Evolutionary conservation across 2,888 invertebrate genomes (phyloP), one percentile per base, ranked within the genome.

Genomic region (Criorhina ranunculi): DNA sequence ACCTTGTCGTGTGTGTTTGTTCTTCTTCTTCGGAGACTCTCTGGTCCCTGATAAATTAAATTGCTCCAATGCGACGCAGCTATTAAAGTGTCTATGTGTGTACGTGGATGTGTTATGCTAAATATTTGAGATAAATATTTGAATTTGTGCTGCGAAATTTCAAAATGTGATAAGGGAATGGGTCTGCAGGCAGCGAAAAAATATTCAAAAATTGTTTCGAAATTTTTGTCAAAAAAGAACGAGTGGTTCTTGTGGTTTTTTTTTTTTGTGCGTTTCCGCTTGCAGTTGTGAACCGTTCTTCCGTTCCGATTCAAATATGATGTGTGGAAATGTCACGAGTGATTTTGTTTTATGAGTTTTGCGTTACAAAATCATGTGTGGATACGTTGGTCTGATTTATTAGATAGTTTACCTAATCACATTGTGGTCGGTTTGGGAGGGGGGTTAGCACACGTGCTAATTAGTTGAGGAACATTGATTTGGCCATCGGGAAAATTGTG

Each of bases 1-100:
- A 82, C 82, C 81, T 82, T 82, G 64, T 70, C 57, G 31, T 55
- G 33, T 55, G 60, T 15, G 44, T 70, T 70, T 60, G 7, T 51
- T 62, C 17, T 17, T 35, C 55, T 24, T 15, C n/a, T 35, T 15
- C 12, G 15, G 0, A 8, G 1, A 31, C 29, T 33, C 29, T 24
- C 24, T 24, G n/a, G n/a, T 24, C 24, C 4, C 24, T 24, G 24
- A 44, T 55, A 40, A 72, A 72, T 37, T 31, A 60, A 72, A 60
- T 51, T 57, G 19, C n/a, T 49, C n/a, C 17, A 59, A 62, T 33
- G 12, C 64, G 12, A 49, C 19, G 40, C 37, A 15, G 49, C 19
- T 44, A 17, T n/a, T 31, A 49, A 64, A 46, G 7, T 31, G 11
- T 29, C 53, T 42, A 40, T 40, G 19, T 29, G 6, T 19, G 17